Conservation (phyloP, 2,888 invertebrate genomes). For the Microplitis deprimator region DNA sequence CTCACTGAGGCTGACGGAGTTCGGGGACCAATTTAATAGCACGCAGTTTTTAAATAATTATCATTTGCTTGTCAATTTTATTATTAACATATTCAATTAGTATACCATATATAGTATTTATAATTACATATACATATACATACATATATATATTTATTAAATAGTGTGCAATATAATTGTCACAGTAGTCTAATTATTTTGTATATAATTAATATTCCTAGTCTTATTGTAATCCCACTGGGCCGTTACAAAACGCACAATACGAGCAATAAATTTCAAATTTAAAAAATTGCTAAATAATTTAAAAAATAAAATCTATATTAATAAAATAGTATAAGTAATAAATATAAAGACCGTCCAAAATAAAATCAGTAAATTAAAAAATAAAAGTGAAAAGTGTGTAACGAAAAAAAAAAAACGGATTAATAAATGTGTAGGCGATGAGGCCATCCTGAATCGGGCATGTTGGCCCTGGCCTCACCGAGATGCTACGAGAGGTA, state of each 20-base stretch:
- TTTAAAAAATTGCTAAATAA: slow-evolving; percentile 23
- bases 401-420: slow-evolving; percentile 16
- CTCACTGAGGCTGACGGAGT: slow-evolving; percentile 17
- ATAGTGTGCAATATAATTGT: slow-evolving; percentile 26
- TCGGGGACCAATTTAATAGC: slow-evolving; percentile 64
- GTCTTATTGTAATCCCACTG: not conserved
- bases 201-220: not conserved
- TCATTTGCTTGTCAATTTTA: not conserved
- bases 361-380: slow-evolving; percentile 16
- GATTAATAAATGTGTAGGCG: slow-evolving; percentile 28
- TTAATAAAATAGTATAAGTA: slow-evolving; percentile 55
- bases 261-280: slow-evolving; percentile 59
- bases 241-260: slow-evolving; percentile 51
- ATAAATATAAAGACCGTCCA: slow-evolving; percentile 53
- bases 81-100: no score
- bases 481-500: slow-evolving; percentile 52
- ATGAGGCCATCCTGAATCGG: slow-evolving; percentile 53
- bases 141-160: slow-evolving; percentile 20
- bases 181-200: slow-evolving; percentile 27
- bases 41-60: slow-evolving; percentile 29
- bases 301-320: not conserved
- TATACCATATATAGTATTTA: no score
- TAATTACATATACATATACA: not conserved
- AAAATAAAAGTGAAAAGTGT: slow-evolving; percentile 25
- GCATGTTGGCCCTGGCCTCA: slow-evolving; percentile 51